These are phyloP conservation scores for Moxostoma hubbsi DNA, from an alignment of 2,797 vertebrate genomes.

Conservation along the genomic window DNA sequence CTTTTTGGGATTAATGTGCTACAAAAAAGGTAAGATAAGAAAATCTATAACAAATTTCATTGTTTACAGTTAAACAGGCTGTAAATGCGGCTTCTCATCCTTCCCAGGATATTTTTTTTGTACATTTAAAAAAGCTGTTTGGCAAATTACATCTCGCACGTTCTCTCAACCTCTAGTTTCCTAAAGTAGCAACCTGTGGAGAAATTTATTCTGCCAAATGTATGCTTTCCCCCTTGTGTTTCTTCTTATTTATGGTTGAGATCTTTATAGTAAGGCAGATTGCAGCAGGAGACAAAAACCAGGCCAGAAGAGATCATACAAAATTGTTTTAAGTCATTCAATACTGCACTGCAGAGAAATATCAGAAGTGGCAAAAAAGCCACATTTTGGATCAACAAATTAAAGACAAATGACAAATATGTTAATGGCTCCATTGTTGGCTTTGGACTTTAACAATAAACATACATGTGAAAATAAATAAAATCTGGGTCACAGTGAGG, in stretches of 20 bases:
- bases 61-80: not conserved
- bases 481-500: too few species aligned
- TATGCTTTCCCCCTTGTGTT: not conserved
- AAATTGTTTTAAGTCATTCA: not conserved
- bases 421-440: too few species aligned
- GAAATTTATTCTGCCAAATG: not conserved
- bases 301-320: slow-evolving; percentile 16
- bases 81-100: too few species aligned
- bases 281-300: slow-evolving; percentile 38
- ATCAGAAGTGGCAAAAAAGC: not conserved
- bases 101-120: too few species aligned
- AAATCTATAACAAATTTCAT: too few species aligned
- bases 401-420: not conserved
- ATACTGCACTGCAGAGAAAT: slow-evolving; percentile 41
- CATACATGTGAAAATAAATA: not conserved
- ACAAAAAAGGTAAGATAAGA: slow-evolving; percentile 20
- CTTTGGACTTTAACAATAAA: not conserved
- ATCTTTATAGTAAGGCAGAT: not conserved
- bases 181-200: not conserved
- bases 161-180: not conserved
- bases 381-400: not conserved
- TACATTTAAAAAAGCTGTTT: not conserved
- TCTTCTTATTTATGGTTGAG: not conserved
- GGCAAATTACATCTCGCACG: not conserved
- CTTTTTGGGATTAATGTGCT: slow-evolving; percentile 99